Base-by-base conservation (phyloP, 2,888 invertebrate genomes). In the Escarpia spicata region DNA sequence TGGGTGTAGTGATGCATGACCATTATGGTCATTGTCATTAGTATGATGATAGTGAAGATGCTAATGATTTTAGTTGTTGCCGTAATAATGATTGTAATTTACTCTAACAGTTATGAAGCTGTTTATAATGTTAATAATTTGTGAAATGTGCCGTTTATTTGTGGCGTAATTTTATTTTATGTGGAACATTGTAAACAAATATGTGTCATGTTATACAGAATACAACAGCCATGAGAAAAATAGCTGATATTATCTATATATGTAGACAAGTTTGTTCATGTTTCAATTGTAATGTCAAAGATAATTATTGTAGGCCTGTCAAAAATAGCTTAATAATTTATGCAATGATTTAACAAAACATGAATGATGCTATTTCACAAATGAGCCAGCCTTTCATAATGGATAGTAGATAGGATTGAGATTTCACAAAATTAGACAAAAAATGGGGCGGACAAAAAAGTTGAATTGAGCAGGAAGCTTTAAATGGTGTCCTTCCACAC, bases 1-100 rank as follows among this genome's bases (percentile, higher is more conserved):
- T 96, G 91, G 90, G 93, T 75, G 37, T n/a, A 60, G 43, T 19
- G 43, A 31, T 26, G 43, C 8, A 26, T 90, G 3, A 43, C 3
- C 4, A 19, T 31, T 10, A 90, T 19, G 90, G 3, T 37, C 10
- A 19, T 43, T 0, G 37, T 37, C 0, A 37, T 37, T 37, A 37
- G 37, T 90, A 43, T 90, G 90, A 43, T 90, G 15, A 31, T 91
- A 91, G 91, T 19, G 91, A 43, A 44, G 43, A 91, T 91, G 43
- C 44, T 91, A 91, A 91, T 43, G 37, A 15, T 44, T 52, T 15
- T 91, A 45, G 12, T 19, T 44, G 91, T 91, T 26, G 91, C 52
- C 52, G 15, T 52, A 75, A 26, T 75, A 75, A 26, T 75, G 19
- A 75, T 75, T 19, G 75, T 26, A 75, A 26, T 26, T 26, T 75